Evolutionary conservation across 2,888 invertebrate genomes (phyloP), one percentile per base, ranked within the genome.

Genomic region (Sycophila texana): DNA sequence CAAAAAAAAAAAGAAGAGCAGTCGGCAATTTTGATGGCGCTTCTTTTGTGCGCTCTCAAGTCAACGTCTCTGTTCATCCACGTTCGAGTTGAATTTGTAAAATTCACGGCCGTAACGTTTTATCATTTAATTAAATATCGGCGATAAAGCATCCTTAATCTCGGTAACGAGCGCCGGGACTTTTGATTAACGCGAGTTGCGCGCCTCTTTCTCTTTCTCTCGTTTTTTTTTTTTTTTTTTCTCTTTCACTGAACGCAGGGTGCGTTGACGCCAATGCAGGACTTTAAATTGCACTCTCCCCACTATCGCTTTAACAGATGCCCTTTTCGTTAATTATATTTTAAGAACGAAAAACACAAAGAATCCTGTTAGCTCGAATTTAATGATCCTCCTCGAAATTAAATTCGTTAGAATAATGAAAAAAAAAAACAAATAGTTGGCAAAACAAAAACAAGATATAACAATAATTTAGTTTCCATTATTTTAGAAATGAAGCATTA

Each of bases 51-150:
- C n/a, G 47, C 66, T 73, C 76, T 72, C 63, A 68, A 73, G 30
- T 72, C 66, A 58, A 58, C 67, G 30, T 77, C 76, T 73, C 73
- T 71, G 61, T 75, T 74, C 63, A 65, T 82, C 67, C 73, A 71
- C 65, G 68, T 77, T 77, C 79, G 68, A 83, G 83, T 84, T 83
- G 82, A 85, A 84, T 84, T 85, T 84, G 80, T 83, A 84, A 84
- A 84, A 83, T 83, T 82, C 80, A 75, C 58, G 80, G 80, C 81
- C 83, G 82, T 82, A 82, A 84, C 81, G 77, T 85, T 85, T 85
- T 85, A 85, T 84, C 84, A 83, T 85, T 86, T 86, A 86, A 87
- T 87, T 86, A 87, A 86, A 86, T 86, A 86, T 87, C 85, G 86
- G 79, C 84, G 86, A 86, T 86, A 85, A 86, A 86, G 84, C 79